phyloP scores from a whole-genome alignment of 2,797 vertebrate species.

The Microcaecilia unicolor region DNA sequence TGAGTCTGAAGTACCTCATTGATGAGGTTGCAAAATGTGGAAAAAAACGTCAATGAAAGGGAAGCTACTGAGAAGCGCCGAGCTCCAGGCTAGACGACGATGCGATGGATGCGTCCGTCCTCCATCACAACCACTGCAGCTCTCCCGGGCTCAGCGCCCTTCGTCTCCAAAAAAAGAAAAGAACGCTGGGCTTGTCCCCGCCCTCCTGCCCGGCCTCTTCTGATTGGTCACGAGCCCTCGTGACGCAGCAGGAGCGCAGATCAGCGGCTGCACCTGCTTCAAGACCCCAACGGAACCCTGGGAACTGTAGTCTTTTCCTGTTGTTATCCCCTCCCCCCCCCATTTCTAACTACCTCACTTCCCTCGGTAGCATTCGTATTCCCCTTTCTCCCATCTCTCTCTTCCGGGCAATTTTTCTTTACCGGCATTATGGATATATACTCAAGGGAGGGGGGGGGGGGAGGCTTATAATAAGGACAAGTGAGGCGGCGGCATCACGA shows the following conservation, averaged over 20 bases:
- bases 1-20: conserved; percentile 84
- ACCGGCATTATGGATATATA: too few relatives aligned
- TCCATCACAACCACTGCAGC: conserved; percentile 6
- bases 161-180: conserved; percentile 9
- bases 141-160: conserved; percentile 4
- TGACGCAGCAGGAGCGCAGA: background rate
- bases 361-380: too few relatives aligned
- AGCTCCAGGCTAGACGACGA: background rate
- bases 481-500: too few relatives aligned
- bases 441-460: too few relatives aligned
- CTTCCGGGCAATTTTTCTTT: too few relatives aligned
- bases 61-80: background rate
- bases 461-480: too few relatives aligned
- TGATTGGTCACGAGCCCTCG: conserved; percentile 1
- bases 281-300: background rate
- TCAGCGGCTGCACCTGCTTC: conserved; percentile 12
- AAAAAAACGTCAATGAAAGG: conserved; percentile 40
- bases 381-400: too few relatives aligned
- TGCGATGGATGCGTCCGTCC: background rate
- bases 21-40: conserved; percentile 50
- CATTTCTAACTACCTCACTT: too few relatives aligned
- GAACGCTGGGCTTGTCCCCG: background rate
- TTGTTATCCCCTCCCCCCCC: too few relatives aligned
- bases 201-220: background rate
- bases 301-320: too few relatives aligned